These are phyloP conservation scores for Psophia crepitans DNA, from an alignment of 2,113 vertebrate species.

Conservation along the genomic window DNA sequence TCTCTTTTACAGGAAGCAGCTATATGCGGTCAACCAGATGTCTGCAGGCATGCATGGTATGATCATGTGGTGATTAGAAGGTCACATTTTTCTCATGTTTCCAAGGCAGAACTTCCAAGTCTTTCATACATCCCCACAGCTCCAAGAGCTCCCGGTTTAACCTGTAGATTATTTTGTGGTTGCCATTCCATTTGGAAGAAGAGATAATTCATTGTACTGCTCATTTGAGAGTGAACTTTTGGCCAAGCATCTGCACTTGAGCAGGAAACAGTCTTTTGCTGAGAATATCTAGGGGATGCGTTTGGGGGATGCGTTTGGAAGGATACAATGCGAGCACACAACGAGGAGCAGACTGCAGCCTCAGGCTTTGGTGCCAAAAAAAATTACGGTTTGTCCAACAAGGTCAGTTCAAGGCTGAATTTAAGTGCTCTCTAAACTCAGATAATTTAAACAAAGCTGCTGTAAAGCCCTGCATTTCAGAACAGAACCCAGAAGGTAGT, in stretches of 20 bases:
- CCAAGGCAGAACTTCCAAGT: neutral
- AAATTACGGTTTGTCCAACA: neutral
- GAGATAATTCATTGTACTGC: neutral
- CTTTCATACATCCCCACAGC: neutral
- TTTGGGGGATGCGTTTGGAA: neutral
- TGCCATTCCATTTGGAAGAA: neutral
- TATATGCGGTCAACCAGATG: neutral
- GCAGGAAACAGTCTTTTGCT: neutral
- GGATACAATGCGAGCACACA: neutral
- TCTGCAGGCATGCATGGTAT: neutral
- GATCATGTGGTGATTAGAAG: neutral
- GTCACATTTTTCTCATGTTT: slow-evolving; percentile 43
- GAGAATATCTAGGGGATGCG: neutral
- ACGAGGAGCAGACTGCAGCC: neutral
- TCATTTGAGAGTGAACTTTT: neutral
- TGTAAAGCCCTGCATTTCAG: neutral
- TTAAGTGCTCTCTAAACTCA: neutral
- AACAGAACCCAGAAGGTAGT: neutral
- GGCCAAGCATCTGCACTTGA: neutral
- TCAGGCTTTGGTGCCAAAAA: neutral
- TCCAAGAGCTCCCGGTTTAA: neutral
- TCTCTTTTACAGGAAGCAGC: neutral
- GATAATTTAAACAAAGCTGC: slow-evolving; percentile 20
- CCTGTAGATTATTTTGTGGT: neutral
- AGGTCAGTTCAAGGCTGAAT: slow-evolving; percentile 21